Conservation (phyloP, 2,888 invertebrate species). For the Caenorhabditis sinica region DNA sequence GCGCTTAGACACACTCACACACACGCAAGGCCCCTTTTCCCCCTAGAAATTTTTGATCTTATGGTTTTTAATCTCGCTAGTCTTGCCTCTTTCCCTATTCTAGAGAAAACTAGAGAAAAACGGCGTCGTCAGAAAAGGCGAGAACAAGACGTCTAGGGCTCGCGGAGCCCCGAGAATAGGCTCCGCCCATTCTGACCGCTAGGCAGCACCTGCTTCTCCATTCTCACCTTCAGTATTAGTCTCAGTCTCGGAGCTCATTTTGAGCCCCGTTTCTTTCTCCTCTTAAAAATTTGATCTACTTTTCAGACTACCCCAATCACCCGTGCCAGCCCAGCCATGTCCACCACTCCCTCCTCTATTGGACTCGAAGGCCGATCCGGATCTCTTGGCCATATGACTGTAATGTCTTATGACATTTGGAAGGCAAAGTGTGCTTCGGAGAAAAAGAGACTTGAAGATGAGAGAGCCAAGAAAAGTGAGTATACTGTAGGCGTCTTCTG, state of each 20-base stretch:
- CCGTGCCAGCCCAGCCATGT: conserved; percentile 18
- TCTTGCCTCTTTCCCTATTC: neutral
- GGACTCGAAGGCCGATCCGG: conserved; percentile 71
- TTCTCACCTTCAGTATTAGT: neutral
- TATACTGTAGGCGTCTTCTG: neutral
- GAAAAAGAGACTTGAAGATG: conserved; percentile 69
- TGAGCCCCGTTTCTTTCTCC: too few relatives aligned
- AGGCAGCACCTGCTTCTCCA: too few relatives aligned
- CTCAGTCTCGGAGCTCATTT: conserved; percentile 1
- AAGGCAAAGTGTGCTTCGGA: conserved; percentile 74
- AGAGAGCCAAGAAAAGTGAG: conserved; percentile 52
- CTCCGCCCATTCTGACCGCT: too few relatives aligned
- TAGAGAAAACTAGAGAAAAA: neutral
- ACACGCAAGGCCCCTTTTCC: neutral
- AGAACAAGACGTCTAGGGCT: neutral
- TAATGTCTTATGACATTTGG: conserved; percentile 79
- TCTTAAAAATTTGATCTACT: neutral
- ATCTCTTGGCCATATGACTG: conserved; percentile 75
- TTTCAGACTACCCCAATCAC: conserved; percentile 46
- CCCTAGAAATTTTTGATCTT: conserved; percentile 39
- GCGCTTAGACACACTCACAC: conserved; percentile 11
- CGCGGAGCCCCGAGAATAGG: too few relatives aligned
- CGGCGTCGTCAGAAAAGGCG: neutral
- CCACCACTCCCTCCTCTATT: conserved; percentile 10
- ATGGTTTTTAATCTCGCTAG: conserved; percentile 47